Evolutionary conservation across 2,888 invertebrate genomes (phyloP).

Genomic region (Boloria euphrosyne): DNA sequence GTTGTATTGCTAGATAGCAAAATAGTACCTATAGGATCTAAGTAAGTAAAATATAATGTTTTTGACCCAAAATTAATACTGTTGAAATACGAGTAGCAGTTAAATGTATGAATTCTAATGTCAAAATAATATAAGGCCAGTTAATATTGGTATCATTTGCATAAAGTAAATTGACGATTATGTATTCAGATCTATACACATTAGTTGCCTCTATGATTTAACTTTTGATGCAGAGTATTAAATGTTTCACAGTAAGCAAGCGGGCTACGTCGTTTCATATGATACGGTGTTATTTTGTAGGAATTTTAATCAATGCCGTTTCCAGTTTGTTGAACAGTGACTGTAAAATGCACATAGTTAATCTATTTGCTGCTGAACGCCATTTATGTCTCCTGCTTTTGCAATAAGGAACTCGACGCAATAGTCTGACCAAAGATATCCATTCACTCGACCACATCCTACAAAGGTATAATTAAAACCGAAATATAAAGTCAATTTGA

Average conservation of each 20-base stretch:
- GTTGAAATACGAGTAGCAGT: too few relatives aligned
- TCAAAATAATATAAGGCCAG: not conserved
- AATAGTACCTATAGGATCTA: too few relatives aligned
- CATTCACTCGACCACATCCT: slow-evolving; percentile 42
- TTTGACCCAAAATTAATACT: too few relatives aligned
- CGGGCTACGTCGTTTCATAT: slow-evolving; percentile 15
- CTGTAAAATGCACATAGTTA: slow-evolving; percentile 40
- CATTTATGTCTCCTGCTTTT: slow-evolving; percentile 55
- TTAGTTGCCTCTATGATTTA: not conserved
- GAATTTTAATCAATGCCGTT: slow-evolving; percentile 53
- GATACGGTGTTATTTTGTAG: slow-evolving; percentile 29
- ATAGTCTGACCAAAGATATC: slow-evolving; percentile 37
- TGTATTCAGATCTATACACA: not conserved
- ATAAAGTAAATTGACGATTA: slow-evolving; percentile 7
- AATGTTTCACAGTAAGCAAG: slow-evolving; percentile 22
- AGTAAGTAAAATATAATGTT: too few relatives aligned
- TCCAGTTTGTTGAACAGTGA: slow-evolving; percentile 28
- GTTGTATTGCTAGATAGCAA: too few relatives aligned
- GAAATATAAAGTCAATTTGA: slow-evolving; percentile 31
- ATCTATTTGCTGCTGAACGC: slow-evolving; percentile 45
- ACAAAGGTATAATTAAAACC: slow-evolving; percentile 28
- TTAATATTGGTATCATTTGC: not conserved
- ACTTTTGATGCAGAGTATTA: slow-evolving; percentile 6
- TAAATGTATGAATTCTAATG: not conserved
- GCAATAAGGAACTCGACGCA: slow-evolving; percentile 56